Evolutionary conservation across 2,113 vertebrate species (phyloP).

Genomic region (Protomyctophum bolini): DNA sequence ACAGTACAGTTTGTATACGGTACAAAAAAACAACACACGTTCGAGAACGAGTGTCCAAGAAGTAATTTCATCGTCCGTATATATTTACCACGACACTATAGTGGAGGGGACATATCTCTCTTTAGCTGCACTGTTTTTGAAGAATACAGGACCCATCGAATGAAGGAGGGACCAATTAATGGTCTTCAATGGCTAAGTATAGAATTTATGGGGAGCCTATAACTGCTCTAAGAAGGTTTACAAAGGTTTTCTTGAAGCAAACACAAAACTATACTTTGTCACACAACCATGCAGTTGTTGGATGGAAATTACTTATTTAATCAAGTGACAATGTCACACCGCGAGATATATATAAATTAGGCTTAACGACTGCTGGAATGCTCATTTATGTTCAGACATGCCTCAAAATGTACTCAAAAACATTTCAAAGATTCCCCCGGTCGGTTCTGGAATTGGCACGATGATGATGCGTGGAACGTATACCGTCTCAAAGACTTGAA

Average conservation of each 20-base stretch:
- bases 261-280: conserved; percentile 14
- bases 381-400: too few relatives aligned
- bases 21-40: not conserved
- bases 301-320: too few relatives aligned
- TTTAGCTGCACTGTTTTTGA: conserved; percentile 13
- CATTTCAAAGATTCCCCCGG: too few relatives aligned
- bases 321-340: too few relatives aligned
- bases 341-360: too few relatives aligned
- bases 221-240: conserved; percentile 25
- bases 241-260: conserved; percentile 4
- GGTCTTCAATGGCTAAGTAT: conserved; percentile 3
- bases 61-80: conserved; percentile 23
- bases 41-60: conserved; percentile 6
- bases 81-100: conserved; percentile 25
- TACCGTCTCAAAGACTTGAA: too few relatives aligned
- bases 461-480: too few relatives aligned
- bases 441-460: too few relatives aligned
- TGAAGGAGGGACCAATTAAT: not conserved
- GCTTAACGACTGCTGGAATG: too few relatives aligned
- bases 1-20: too few relatives aligned
- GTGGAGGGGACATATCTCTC: not conserved
- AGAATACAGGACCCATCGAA: not conserved
- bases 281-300: not conserved
- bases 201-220: not conserved
- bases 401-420: too few relatives aligned